These are phyloP conservation scores for Rhynchotus rufescens DNA, from an alignment of 2,797 vertebrate genomes.

Conservation along the genomic window DNA sequence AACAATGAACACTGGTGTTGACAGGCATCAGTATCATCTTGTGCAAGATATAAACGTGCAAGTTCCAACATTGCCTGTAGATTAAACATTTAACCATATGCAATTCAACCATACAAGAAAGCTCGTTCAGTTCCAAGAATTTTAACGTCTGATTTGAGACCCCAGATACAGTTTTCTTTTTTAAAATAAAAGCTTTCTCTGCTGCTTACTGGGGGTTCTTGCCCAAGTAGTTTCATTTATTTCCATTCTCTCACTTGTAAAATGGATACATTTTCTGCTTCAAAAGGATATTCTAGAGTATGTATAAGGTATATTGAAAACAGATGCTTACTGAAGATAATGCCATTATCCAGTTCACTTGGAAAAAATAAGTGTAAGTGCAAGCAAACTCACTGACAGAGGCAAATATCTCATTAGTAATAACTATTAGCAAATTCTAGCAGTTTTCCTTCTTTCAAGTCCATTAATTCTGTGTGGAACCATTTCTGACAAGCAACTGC, in stretches of 20 bases:
- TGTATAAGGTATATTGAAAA: not conserved
- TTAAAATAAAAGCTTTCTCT: not conserved
- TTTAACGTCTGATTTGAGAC: not conserved
- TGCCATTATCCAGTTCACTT: not conserved
- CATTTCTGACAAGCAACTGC: not conserved
- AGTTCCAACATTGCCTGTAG: conserved; percentile 94
- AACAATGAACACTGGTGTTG: conserved; percentile 92
- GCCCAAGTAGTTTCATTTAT: not conserved
- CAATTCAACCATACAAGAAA: not conserved
- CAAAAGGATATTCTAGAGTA: not conserved
- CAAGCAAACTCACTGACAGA: not conserved
- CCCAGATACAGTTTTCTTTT: not conserved
- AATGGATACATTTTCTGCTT: not conserved
- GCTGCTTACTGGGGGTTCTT: not conserved
- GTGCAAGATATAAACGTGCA: conserved; percentile 91
- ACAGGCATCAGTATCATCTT: conserved; percentile 89
- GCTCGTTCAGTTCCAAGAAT: not conserved
- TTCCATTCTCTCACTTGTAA: not conserved
- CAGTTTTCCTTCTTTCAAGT: not conserved
- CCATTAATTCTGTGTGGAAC: not conserved
- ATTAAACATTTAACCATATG: not conserved
- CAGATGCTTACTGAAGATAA: not conserved
- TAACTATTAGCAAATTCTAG: not conserved
- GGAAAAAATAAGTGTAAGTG: not conserved
- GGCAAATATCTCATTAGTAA: not conserved